Evolutionary conservation across 2,888 invertebrate species (phyloP), one percentile per base, ranked within the genome.

Genomic region (Drosophila parthenogenetica): DNA sequence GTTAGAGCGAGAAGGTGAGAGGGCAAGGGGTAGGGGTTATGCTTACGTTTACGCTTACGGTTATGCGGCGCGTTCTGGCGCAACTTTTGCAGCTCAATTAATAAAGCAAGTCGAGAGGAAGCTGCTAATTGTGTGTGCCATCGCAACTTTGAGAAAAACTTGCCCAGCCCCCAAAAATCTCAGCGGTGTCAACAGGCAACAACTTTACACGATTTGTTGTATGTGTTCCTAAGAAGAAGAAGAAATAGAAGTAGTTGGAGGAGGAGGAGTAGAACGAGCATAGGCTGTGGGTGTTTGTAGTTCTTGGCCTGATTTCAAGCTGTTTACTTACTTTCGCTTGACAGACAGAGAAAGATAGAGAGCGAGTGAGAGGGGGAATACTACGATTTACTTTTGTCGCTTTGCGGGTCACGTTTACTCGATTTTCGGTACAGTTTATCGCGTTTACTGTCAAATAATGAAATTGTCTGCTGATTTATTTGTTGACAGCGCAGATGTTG

Each of bases 401-500:
- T 68, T 65, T 67, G 68, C 51, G 67, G 77, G 75, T 81, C 81
- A 81, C 81, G 79, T 81, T 72, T 77, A 62, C 74, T 73, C 81
- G 68, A 79, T 81, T 79, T 79, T 71, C 66, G 66, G 74, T 67
- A 86, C 84, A 88, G 88, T 86, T 86, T 88, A 86, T 87, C 88
- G 86, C 86, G 87, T 86, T 86, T 86, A 86, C 84, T 86, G 86
- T 83, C 86, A 87, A 86, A 88, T 86, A 86, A 86, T 88, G 88
- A 86, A 86, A 86, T 86, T 86, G 88, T 86, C 86, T 74, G 81
- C 88, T 86, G 86, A 86, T 86, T 88, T 86, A 86, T 86, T 86
- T 86, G 86, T 87, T 86, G 86, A 88, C 86, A 86, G 73, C 80
- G 71, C 86, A 86, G 86, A 88, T 86, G 86, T 86, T 81, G 86